Evolutionary conservation across 1,140 invertebrate species (phyloP).

Genomic region (Chrysoperla carnea): DNA sequence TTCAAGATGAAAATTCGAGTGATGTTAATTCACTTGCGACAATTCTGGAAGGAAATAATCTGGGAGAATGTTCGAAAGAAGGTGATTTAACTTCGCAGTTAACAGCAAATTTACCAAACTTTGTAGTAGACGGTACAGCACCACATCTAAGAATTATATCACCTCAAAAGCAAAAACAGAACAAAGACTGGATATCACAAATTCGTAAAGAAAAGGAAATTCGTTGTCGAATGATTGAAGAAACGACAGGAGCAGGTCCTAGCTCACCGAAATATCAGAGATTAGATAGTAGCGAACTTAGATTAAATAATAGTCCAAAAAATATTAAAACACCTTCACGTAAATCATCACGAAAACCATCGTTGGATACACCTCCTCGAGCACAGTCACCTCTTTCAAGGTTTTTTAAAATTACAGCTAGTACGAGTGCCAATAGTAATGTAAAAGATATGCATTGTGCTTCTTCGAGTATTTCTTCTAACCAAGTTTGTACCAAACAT

Average conservation of each 20-base stretch:
- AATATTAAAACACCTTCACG: background rate
- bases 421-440: no score
- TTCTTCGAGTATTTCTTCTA: no score
- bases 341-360: no score
- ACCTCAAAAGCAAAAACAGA: constrained; percentile 42
- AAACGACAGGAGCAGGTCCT: background rate
- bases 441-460: no score
- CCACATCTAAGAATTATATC: constrained; percentile 52
- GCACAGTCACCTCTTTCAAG: no score
- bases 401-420: no score
- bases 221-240: background rate
- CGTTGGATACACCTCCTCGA: no score
- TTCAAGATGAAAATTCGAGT: background rate
- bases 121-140: constrained; percentile 50
- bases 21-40: background rate
- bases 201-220: constrained; percentile 35
- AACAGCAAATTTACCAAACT: constrained; percentile 59
- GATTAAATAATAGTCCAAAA: constrained; percentile 7
- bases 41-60: background rate
- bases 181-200: constrained; percentile 53
- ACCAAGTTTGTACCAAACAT: no score
- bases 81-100: constrained; percentile 25
- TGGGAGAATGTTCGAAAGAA: background rate
- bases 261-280: constrained; percentile 11
- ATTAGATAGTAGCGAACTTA: constrained; percentile 4